Base-by-base conservation (phyloP, 2,888 invertebrate species). In the Brachyptera risi region DNA sequence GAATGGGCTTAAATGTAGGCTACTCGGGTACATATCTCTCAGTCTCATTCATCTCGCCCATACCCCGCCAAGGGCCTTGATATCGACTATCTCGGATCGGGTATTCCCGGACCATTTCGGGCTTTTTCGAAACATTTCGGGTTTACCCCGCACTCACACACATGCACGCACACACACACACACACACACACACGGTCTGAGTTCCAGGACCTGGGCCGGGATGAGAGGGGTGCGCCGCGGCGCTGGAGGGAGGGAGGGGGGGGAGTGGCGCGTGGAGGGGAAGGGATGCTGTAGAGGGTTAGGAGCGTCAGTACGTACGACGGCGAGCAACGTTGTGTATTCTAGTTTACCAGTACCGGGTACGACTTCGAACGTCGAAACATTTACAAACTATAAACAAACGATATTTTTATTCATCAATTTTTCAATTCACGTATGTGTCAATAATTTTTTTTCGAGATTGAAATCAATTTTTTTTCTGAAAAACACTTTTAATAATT, bases 1-100 rank as follows among this genome's bases (percentile, higher is more conserved):
- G 31, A 11, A 54, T 35, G 54, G 54, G 54, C n/a, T 54, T 54
- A 37, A 54, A 54, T 35, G 37, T 54, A 54, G 54, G 54, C 54
- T 54, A 54, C 37, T 54, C 21, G 50, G 50, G 17, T 31, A 27
- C 27, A 26, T 31, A 51, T 51, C 37, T 54, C 37, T 35, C 21
- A 31, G 23, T 23, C 35, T 54, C 54, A 35, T 35, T 35, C 35
- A 35, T 54, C 35, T 54, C 54, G n/a, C 23, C 47, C 37, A 21
- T 21, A 21, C 23, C 54, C 54, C 54, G 21, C 54, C 54, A 54
- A 35, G 54, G 35, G 19, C 54, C 54, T 38, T 54, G 54, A 54
- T 54, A 54, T 54, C 54, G 54, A 54, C 54, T 54, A 23, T 38
- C 35, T 35, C 35, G 19, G 4, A 21, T 54, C 54, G 51, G 51